Base-by-base conservation (phyloP, 2,113 vertebrate genomes). In the Nestor notabilis region DNA sequence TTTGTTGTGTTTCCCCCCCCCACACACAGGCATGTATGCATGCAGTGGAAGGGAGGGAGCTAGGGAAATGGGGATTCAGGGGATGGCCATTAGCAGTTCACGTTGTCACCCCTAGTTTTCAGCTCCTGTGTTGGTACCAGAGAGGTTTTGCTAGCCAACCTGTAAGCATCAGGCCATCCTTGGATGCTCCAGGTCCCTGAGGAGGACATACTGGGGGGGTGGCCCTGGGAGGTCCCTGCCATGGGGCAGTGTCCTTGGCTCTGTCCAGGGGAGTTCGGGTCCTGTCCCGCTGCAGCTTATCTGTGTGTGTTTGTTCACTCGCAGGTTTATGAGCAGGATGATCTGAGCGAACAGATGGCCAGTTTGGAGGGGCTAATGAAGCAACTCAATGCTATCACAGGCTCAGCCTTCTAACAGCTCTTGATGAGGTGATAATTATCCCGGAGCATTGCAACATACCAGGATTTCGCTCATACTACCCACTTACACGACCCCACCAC, bases 341-440 rank as follows among this genome's bases (percentile, higher is more conserved):
- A 99, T 95, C 95, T 99, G 91, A 99, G 99, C 24, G 99, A 99
- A 96, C 99, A 99, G 98, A 99, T 99, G 99, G 99, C 99, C 72
- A 99, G 99, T 96, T 98, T 99, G 94, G 99, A 99, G 96, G 99
- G 99, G 88, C 97, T 99, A 86, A 99, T 99, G 99, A 99, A 99
- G 97, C 99, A 99, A 92, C 99, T 99, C 60, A 99, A 99, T 4
- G 99, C 99, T 91, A 99, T 99, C 97, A 99, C 99, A 6, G 99
- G 99, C 95, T 99, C 99, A 1, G 99, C 99, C 92, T 99, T 99
- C 98, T 99, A 98, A 98, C 94, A 84, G 35, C 25, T 53, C 80
- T 68, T 52, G 44, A 75, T 2, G 37, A 92, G 43, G 33, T 6
- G 64, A 88, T 55, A 55, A 85, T 93, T 89, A 96, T 78, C 95